These are phyloP conservation scores for Trinorchestia longiramus DNA, from an alignment of 1,140 invertebrate species.

Conservation along the genomic window DNA sequence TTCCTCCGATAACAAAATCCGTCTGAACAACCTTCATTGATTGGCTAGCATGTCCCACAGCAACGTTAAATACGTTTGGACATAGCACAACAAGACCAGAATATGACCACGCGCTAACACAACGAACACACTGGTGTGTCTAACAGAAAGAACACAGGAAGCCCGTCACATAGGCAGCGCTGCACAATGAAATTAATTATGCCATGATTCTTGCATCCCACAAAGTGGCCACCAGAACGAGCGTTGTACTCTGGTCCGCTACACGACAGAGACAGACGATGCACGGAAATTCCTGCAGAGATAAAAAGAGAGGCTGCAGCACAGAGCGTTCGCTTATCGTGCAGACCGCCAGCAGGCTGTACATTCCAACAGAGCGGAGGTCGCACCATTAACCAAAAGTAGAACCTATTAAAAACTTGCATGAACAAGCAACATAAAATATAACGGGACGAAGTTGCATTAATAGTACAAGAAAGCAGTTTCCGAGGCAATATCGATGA, in stretches of 20 bases:
- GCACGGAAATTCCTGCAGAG: neutral
- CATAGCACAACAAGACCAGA: neutral
- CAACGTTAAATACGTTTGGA: neutral
- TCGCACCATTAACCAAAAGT: neutral
- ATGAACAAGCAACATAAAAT: neutral
- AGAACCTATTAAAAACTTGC: neutral
- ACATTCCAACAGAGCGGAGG: neutral
- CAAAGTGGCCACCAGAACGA: neutral
- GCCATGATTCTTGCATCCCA: neutral
- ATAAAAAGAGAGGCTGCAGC: neutral
- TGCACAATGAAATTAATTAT: neutral
- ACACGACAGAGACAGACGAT: neutral
- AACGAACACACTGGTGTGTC: neutral
- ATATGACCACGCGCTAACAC: neutral
- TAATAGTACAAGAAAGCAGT: neutral
- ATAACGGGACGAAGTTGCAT: neutral
- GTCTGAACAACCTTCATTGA: neutral
- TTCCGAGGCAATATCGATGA: neutral
- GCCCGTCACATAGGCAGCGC: neutral
- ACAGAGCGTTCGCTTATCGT: neutral
- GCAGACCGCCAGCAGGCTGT: too few relatives aligned
- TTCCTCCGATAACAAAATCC: neutral
- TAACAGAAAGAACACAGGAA: neutral
- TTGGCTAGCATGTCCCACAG: neutral
- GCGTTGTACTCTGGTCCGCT: neutral